Base-by-base conservation (phyloP, 2,888 invertebrate genomes). In the Cacoxenus indagator region DNA sequence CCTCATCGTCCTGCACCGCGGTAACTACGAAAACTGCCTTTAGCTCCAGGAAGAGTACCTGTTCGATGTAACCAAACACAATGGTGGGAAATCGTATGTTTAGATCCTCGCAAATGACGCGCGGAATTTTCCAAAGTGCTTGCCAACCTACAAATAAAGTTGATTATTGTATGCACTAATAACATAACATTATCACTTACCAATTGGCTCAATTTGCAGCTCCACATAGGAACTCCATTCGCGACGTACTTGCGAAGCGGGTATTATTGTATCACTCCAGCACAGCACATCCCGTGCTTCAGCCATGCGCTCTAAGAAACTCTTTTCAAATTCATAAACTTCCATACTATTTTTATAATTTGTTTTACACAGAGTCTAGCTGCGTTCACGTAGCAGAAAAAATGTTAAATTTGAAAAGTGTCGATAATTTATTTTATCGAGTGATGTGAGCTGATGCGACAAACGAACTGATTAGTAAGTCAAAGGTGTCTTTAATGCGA, bases 41-140 rank as follows among this genome's bases (percentile, higher is more conserved):
- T 0, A 91, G 81, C 24, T 90, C 89, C 5, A 85, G 75, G 57
- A 89, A 90, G 54, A 90, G 86, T 0, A 91, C 88, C 70, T 89
- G 87, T 57, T 90, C 87, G 0, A 91, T 89, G 67, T 89, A 89
- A 0, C 91, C 91, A 31, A 90, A 86, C 0, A 91, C 91, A n/a
- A 91, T 86, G 0, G 91, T 90, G 0, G 92, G 92, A 85, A 89
- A 92, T 17, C 90, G 89, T n/a, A 92, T 88, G 65, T 90, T 87
- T 4, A 91, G 85, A 59, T 89, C 88, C 77, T 91, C 90, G 72
- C 92, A 92, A 8, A 89, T 90, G 4, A 88, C 76, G 29, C 91
- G 88, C 0, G 91, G 90, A 66, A 92, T 90, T 84, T 91, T 91
- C 92, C 92, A 92, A 45, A 92, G 78, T 0, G 91, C 91, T 78